Evolutionary conservation across 2,113 vertebrate species (phyloP), one percentile per base, ranked within the genome.

Genomic region (Tapirus terrestris): DNA sequence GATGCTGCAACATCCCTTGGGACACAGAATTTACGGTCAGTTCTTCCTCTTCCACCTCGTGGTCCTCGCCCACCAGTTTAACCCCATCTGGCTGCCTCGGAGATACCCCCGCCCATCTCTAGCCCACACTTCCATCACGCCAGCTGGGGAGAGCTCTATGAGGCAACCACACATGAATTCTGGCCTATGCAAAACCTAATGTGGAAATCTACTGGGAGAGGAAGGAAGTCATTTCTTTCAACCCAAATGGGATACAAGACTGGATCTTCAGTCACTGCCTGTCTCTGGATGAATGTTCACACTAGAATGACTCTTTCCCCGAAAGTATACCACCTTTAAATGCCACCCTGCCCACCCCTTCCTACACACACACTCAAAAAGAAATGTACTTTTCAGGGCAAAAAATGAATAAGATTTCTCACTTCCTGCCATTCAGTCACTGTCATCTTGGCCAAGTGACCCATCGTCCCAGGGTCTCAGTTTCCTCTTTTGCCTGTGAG

Each of bases 251-350:
- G 77, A 95, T 17, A 51, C 48, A 86, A 76, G 83, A 17, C 88
- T 63, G 53, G 73, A 84, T 93, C 93, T 91, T 76, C 60, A 65
- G 68, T 45, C 18, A 51, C 85, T 89, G 86, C 73, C 61, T 91
- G n/a, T 91, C 88, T 75, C 93, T 60, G 77, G 76, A 67, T 36
- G n/a, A 81, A 65, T 13, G 31, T 93, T 93, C 89, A 68, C 12
- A 25, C 82, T 4, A 97, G 89, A 93, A 97, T 90, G 60, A 91
- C 51, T 90, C 89, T 88, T 87, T 96, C 76, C 70, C 70, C 45
- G 2, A 68, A 97, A 94, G 94, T 65, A 70, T 83, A 97, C 83
- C 80, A 72, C 96, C 91, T 84, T 83, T 33, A 96, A 97, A 89
- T 85, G 80, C 72, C 72, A 95, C 56, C 61, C 86, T 68, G 45